Conservation (phyloP, 1,140 invertebrate genomes). For the Zaprionus tsacasi region DNA sequence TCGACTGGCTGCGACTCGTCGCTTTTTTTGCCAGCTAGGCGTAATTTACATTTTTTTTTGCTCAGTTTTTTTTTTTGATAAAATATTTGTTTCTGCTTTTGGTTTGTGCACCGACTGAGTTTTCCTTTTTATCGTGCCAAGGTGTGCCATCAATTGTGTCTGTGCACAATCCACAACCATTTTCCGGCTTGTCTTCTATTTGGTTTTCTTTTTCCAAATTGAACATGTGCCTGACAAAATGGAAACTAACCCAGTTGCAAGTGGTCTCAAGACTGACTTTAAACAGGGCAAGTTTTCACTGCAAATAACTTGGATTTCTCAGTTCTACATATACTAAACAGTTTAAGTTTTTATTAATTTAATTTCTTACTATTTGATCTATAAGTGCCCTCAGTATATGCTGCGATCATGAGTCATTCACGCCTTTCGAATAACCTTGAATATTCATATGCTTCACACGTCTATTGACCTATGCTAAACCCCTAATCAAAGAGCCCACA, state of each 20-base stretch:
- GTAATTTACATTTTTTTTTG: slow-evolving; percentile 61
- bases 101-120: slow-evolving; percentile 71
- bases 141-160: slow-evolving; percentile 80
- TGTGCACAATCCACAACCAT: slow-evolving; percentile 44
- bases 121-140: slow-evolving; percentile 82
- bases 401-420: slow-evolving; percentile 18
- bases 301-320: not conserved
- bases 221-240: slow-evolving; percentile 44
- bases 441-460: slow-evolving; percentile 38
- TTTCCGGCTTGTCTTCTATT: slow-evolving; percentile 43
- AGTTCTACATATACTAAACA: no score
- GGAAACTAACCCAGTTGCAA: slow-evolving; percentile 64
- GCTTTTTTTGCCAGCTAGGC: slow-evolving; percentile 41
- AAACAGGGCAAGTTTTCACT: not conserved
- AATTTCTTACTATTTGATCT: not conserved
- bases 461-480: slow-evolving; percentile 50
- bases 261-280: slow-evolving; percentile 9
- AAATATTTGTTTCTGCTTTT: slow-evolving; percentile 69
- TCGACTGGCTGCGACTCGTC: slow-evolving; percentile 7
- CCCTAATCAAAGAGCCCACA: slow-evolving; percentile 59
- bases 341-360: not conserved
- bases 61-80: slow-evolving; percentile 48
- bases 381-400: not conserved
- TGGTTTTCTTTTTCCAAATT: slow-evolving; percentile 23
- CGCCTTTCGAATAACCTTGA: slow-evolving; percentile 37